Evolutionary conservation across 2,113 vertebrate species (phyloP).

Genomic region (Petrocephalus zakoni): DNA sequence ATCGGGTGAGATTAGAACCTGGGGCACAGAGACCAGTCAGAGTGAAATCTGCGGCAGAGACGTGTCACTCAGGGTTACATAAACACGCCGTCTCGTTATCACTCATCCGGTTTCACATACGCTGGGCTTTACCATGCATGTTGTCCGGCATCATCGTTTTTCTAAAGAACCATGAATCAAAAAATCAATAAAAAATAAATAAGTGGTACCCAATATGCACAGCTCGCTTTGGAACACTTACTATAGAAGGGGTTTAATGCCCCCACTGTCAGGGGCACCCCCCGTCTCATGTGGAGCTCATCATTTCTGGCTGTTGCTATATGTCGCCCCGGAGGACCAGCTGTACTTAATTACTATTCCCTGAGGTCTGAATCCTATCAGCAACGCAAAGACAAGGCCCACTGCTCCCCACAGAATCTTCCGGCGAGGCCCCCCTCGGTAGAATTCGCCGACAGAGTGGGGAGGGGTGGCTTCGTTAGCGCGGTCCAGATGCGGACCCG

Average conservation of each 20-base stretch:
- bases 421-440: neutral
- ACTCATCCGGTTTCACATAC: neutral
- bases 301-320: neutral
- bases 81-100: neutral
- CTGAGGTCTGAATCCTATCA: neutral
- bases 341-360: neutral
- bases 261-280: neutral
- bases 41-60: neutral
- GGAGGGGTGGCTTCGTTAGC: neutral
- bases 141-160: neutral
- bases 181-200: neutral
- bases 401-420: neutral
- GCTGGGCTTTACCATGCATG: neutral
- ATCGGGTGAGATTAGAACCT: neutral
- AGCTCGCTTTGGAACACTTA: neutral
- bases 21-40: neutral
- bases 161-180: no score
- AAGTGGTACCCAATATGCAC: neutral
- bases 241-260: neutral
- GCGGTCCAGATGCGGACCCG: neutral
- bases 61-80: neutral
- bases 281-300: neutral
- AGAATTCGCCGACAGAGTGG: neutral
- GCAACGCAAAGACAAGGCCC: neutral
- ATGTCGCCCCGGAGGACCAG: neutral